Conservation (phyloP, 2,888 invertebrate species). For the Chrysotoxum bicinctum region DNA sequence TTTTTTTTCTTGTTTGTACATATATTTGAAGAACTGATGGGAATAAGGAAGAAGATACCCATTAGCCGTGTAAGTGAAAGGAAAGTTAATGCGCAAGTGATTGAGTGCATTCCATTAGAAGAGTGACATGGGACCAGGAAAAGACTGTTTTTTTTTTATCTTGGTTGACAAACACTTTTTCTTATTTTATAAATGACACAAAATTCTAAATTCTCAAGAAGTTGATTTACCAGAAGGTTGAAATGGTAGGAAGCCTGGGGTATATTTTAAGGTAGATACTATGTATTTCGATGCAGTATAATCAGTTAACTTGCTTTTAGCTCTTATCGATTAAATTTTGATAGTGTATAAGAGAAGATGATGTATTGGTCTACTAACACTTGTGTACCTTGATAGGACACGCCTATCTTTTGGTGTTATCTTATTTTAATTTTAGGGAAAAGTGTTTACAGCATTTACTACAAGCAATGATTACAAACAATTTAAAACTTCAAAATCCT, state of each 20-base stretch:
- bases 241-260: background rate
- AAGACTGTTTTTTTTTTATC: background rate
- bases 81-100: slow-evolving; percentile 39
- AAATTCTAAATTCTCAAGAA: background rate
- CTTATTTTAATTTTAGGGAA: no score
- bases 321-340: no score
- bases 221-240: background rate
- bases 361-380: no score
- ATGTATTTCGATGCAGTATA: no score
- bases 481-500: no score
- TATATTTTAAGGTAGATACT: no score
- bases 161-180: slow-evolving; percentile 5
- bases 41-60: slow-evolving; percentile 34
- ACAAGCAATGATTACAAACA: no score
- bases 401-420: no score
- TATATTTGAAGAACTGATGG: slow-evolving; percentile 16
- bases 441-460: no score
- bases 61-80: slow-evolving; percentile 51
- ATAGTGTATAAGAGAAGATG: no score
- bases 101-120: slow-evolving; percentile 49
- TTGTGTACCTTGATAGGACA: no score
- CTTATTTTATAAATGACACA: slow-evolving; percentile 12
- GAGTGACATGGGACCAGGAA: slow-evolving; percentile 43
- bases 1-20: background rate
- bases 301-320: no score